A percentile compares a stretch with the other conserved stretches of the same genome.
Conservation (phyloP, 2,888 invertebrate species). For the Dinocampus coccinellae region DNA sequence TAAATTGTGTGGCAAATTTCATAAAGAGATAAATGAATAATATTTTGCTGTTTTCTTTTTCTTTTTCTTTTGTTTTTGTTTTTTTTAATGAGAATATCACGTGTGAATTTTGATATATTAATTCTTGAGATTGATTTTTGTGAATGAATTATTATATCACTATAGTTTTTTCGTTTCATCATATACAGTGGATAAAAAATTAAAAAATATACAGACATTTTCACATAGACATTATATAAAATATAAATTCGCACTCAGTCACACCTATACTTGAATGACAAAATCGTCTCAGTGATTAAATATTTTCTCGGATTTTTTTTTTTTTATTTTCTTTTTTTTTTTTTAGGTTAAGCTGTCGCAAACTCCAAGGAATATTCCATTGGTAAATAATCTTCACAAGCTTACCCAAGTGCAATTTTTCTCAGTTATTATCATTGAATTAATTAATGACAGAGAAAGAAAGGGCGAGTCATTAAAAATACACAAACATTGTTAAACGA, state of each 20-base stretch:
- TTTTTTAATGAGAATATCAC: too few relatives aligned
- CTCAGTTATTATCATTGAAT: slow-evolving; percentile 30
- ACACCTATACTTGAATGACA: neutral
- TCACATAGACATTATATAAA: too few relatives aligned
- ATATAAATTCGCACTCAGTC: too few relatives aligned
- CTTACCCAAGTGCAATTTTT: slow-evolving; percentile 19
- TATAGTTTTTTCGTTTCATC: too few relatives aligned
- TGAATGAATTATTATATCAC: too few relatives aligned
- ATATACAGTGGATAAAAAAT: too few relatives aligned
- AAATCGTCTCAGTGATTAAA: slow-evolving; percentile 17
- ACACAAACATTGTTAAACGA: slow-evolving; percentile 12
- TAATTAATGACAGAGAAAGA: slow-evolving; percentile 28
- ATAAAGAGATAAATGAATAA: too few relatives aligned
- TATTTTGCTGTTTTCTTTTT: too few relatives aligned
- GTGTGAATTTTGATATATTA: too few relatives aligned
- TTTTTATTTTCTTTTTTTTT: neutral
- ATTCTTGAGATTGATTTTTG: too few relatives aligned
- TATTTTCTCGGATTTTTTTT: neutral
- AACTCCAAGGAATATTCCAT: slow-evolving; percentile 14
- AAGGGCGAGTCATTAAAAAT: slow-evolving; percentile 25
- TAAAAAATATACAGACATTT: too few relatives aligned
- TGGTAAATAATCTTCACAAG: slow-evolving; percentile 24
- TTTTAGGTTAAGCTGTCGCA: slow-evolving; percentile 20
- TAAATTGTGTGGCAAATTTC: neutral
- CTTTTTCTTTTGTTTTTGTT: too few relatives aligned